Conservation (phyloP, 2,113 vertebrate genomes). For the Carettochelys insculpta region DNA sequence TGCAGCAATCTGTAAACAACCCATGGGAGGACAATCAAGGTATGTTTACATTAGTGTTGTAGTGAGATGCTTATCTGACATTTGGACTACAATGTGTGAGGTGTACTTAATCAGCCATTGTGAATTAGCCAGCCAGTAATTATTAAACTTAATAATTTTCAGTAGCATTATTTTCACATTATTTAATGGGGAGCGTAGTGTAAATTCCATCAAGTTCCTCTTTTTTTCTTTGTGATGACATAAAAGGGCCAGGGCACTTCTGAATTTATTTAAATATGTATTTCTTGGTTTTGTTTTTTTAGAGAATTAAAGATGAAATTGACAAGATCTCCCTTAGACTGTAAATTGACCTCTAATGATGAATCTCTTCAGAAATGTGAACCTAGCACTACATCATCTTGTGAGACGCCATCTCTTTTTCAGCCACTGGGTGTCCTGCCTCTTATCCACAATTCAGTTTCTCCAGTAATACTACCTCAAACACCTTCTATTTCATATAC, state of each 20-base stretch:
- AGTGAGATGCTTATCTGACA: not conserved
- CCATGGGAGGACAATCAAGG: constrained; percentile 87
- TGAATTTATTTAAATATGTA: not conserved
- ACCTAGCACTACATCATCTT: not conserved
- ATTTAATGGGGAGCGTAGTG: not conserved
- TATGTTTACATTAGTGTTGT: constrained; percentile 71
- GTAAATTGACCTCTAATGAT: constrained; percentile 1
- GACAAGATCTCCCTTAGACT: constrained; percentile 31
- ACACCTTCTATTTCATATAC: constrained; percentile 78
- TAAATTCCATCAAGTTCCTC: not conserved
- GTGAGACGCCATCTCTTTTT: constrained; percentile 47
- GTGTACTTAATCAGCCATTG: not conserved
- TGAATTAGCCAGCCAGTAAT: not conserved
- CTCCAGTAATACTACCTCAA: constrained; percentile 84
- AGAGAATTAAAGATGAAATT: constrained; percentile 71
- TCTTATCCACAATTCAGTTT: constrained; percentile 71
- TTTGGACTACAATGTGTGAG: not conserved
- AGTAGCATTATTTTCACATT: not conserved
- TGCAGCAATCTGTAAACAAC: constrained; percentile 85
- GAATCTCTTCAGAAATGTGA: constrained; percentile 39
- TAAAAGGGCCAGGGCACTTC: not conserved
- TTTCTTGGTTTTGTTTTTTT: constrained; percentile 41
- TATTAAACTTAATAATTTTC: not conserved
- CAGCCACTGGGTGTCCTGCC: constrained; percentile 70
- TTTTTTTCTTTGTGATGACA: not conserved